Evolutionary conservation across 2,113 vertebrate genomes (phyloP), one percentile per base, ranked within the genome.

Genomic region (Xenopus borealis): DNA sequence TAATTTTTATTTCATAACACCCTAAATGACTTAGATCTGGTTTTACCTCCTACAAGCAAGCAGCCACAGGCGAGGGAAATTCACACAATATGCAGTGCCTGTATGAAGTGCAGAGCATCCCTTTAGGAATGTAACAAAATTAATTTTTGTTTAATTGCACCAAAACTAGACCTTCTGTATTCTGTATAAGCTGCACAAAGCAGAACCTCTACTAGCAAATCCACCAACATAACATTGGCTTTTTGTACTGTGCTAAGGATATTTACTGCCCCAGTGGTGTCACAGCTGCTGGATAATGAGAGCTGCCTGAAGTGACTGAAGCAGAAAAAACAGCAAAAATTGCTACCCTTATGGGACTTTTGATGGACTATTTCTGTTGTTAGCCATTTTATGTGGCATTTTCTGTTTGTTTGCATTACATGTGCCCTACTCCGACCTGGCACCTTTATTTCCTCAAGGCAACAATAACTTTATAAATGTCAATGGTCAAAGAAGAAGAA

Each of bases 271-370:
- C 23, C 5, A 20, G 19, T 50, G 17, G 40, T 59, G 72, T 66
- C 52, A 33, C 2, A 13, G 10, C 63, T 30, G 16, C 33, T 46
- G 53, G 64, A 62, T 75, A 75, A 68, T 75, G 55, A 68, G 44
- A 75, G 45, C 7, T 33, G 72, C 65, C 72, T 75, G 53, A 62
- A 75, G 65, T 75, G 55, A 75, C 40, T 45, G 53, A 66, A 59
- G 46, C 72, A 75, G 64, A 19, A 75, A 19, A 50, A 47, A 30
- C 19, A 23, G 46, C 45, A 50, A 46, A 67, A 67, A 75, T 66
- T 33, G 55, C 57, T 52, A 19, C 53, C 71, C 71, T 52, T 67
- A 11, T 67, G 65, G 65, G 65, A 52, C 72, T 30, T 61, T 67
- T 70, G 50, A 69, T 77, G 62, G 40, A 57, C 65, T 63, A 27